These are phyloP conservation scores for Sinelater perroti DNA, from an alignment of 2,888 invertebrate species.

Conservation along the genomic window DNA sequence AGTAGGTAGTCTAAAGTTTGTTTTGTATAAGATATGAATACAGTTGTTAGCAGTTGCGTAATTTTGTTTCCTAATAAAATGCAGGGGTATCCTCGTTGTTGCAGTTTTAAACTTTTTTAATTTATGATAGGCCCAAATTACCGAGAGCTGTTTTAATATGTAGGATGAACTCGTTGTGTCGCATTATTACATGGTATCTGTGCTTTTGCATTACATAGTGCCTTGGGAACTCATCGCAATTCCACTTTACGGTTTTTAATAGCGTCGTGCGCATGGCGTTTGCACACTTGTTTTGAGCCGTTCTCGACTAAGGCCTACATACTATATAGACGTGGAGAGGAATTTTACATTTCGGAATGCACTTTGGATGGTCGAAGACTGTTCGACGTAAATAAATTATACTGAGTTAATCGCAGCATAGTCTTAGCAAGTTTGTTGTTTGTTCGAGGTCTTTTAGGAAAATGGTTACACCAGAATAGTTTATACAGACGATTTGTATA, in stretches of 20 bases:
- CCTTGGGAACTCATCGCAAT: slow-evolving; percentile 30
- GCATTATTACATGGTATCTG: slow-evolving; percentile 21
- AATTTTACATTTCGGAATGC: too few species aligned
- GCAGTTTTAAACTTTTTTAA: slow-evolving; percentile 1
- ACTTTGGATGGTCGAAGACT: too few species aligned
- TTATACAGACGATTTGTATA: too few species aligned
- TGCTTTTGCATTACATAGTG: slow-evolving; percentile 38
- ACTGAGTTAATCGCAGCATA: slow-evolving; percentile 9
- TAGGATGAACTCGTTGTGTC: too few species aligned
- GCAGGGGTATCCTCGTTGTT: background rate
- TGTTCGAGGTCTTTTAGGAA: too few species aligned
- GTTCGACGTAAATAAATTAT: too few species aligned
- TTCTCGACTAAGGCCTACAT: slow-evolving; percentile 19
- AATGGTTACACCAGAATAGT: too few species aligned
- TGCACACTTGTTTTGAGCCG: slow-evolving; percentile 2
- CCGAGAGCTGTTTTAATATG: too few species aligned
- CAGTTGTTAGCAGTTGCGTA: background rate
- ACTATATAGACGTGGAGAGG: too few species aligned
- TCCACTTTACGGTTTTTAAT: slow-evolving; percentile 27
- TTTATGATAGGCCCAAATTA: too few species aligned
- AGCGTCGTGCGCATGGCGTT: slow-evolving; percentile 19
- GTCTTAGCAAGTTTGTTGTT: too few species aligned
- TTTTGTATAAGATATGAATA: background rate
- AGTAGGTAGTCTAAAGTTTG: slow-evolving; percentile 1
- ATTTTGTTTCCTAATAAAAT: slow-evolving; percentile 5